phyloP scores from a whole-genome alignment of 2,888 invertebrate species.

The Galerucella nymphaeae region DNA sequence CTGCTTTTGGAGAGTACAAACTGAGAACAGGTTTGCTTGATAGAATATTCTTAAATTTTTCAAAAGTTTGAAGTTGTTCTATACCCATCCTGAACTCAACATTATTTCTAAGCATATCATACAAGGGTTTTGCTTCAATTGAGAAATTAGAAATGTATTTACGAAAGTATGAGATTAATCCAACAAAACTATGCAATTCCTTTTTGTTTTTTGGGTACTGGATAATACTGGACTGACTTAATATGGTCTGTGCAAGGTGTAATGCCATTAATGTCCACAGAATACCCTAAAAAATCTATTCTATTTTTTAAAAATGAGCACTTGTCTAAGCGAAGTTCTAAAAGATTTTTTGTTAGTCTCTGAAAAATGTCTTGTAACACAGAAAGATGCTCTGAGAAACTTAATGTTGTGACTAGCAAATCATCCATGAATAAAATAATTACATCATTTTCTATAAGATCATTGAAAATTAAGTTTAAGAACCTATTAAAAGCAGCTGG shows the following conservation, averaged over 20 bases:
- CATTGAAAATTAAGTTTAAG: neutral
- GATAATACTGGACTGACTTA: no score
- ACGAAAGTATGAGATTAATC: neutral
- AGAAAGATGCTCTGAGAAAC: neutral
- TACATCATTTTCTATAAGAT: neutral
- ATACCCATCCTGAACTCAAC: neutral
- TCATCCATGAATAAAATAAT: no score
- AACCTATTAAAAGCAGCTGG: neutral
- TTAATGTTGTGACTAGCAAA: neutral
- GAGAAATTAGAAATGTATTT: neutral
- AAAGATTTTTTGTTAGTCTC: neutral
- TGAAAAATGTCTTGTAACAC: neutral
- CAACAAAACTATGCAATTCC: neutral
- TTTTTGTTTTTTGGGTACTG: no score
- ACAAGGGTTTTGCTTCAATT: constrained; percentile 2
- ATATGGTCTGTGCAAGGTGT: no score
- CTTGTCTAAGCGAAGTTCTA: neutral
- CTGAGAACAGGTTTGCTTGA: no score
- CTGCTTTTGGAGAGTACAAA: no score
- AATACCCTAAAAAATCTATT: neutral
- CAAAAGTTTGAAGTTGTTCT: neutral
- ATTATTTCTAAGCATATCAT: neutral
- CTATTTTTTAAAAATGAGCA: neutral
- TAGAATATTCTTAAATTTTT: neutral
- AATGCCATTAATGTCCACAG: neutral